These are phyloP conservation scores for Dasypus novemcinctus DNA, from an alignment of 2,113 vertebrate species.

Conservation along the genomic window DNA sequence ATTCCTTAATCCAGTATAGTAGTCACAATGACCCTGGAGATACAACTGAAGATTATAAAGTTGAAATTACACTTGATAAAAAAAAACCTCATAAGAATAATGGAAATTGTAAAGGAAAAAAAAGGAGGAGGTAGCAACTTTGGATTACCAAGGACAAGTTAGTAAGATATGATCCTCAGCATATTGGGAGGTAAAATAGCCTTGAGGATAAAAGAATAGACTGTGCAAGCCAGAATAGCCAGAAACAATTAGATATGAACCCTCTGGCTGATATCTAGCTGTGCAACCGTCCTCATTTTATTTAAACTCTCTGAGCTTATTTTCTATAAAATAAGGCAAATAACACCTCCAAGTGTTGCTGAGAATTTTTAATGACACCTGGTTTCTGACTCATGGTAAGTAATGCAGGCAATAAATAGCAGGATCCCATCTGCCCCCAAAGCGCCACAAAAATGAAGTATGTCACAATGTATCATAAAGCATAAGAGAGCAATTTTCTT, in stretches of 20 bases:
- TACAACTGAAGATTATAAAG: constrained; percentile 61
- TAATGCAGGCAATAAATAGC: neutral
- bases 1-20: constrained; percentile 72
- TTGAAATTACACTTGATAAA: constrained; percentile 55
- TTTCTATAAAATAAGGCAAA: constrained; percentile 11
- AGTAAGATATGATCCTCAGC: neutral
- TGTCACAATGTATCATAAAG: neutral
- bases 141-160: constrained; percentile 37
- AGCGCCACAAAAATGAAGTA: neutral
- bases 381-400: constrained; percentile 4
- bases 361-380: neutral
- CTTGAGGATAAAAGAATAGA: neutral
- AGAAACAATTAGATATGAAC: neutral
- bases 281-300: neutral
- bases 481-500: too few relatives aligned
- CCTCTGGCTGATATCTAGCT: neutral
- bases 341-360: neutral
- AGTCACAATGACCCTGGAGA: constrained; percentile 67
- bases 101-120: constrained; percentile 61
- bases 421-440: neutral
- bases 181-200: neutral
- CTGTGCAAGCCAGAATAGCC: too few relatives aligned
- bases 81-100: constrained; percentile 53
- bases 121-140: neutral
- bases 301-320: neutral